Conservation (phyloP, 2,888 invertebrate genomes). For the Halocaridina rubra region DNA sequence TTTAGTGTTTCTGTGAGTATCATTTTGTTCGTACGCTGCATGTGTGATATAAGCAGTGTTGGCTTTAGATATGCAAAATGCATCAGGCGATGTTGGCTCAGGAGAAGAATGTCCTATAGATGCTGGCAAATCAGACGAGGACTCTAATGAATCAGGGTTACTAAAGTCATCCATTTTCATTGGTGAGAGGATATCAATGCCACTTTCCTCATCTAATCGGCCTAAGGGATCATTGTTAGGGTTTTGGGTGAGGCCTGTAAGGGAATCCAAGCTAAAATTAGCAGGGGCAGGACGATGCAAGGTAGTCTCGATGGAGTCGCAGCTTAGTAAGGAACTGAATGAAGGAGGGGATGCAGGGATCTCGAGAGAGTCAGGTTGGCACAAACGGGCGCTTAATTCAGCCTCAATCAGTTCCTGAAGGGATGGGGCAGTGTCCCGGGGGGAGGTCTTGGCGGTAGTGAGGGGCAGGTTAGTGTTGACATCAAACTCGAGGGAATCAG, state of each 20-base stretch:
- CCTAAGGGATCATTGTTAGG: neutral
- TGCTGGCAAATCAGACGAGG: conserved; percentile 37
- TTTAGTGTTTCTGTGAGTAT: too few relatives aligned
- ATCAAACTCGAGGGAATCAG: conserved; percentile 55
- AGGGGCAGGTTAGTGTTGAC: conserved; percentile 53
- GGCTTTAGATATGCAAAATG: neutral
- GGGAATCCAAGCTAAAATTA: conserved; percentile 34
- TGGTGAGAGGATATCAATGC: conserved; percentile 48
- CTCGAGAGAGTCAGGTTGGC: conserved; percentile 60
- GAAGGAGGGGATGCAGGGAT: conserved; percentile 19
- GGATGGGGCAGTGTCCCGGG: conserved; percentile 48
- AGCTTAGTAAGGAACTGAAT: conserved; percentile 40
- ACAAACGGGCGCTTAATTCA: conserved; percentile 50
- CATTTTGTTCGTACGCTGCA: too few relatives aligned
- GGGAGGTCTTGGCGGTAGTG: conserved; percentile 37
- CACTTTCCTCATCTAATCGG: conserved; percentile 29
- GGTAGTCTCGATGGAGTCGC: conserved; percentile 42
- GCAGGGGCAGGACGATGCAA: neutral
- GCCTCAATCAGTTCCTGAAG: conserved; percentile 63
- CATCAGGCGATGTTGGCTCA: neutral
- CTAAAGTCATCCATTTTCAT: conserved; percentile 44
- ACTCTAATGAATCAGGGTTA: conserved; percentile 46
- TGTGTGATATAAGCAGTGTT: too few relatives aligned
- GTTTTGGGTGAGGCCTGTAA: conserved; percentile 9
- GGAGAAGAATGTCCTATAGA: conserved; percentile 9